Base-by-base conservation (phyloP, 2,113 vertebrate genomes). In the Rhynchomys soricoides region DNA sequence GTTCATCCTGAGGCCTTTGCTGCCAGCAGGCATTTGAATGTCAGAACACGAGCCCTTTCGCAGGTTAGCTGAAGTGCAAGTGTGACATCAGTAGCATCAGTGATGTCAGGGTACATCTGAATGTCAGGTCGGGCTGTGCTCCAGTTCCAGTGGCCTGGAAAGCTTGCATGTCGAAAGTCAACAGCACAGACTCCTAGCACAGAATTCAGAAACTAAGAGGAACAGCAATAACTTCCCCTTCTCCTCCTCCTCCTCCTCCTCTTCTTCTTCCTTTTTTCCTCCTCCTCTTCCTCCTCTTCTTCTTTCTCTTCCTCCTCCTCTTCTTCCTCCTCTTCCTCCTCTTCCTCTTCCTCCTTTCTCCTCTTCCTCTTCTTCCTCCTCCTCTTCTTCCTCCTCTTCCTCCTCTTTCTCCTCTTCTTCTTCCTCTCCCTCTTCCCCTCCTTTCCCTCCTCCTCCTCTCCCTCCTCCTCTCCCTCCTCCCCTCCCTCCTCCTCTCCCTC, bases 101-200 rank as follows among this genome's bases (percentile, higher is more conserved):
- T 94, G 97, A 96, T 74, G 95, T 97, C 95, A 94, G 68, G 89
- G 93, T 59, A 87, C 74, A n/a, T 40, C 12, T 70, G 89, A 91
- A 95, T 59, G 95, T 94, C 91, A 91, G 3, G 3, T 59, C 43
- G 1, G 2, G 22, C n/a, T 62, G 0, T 3, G 2, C 59, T 78
- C 77, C 8, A 12, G 29, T 71, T 45, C 16, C 93, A 48, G 71
- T 29, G 83, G 55, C 50, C n/a, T 0, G 0, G 71, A 70, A 62
- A 82, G 37, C 86, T 2, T 73, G 43, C 48, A 3, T 16, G 7
- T 15, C 16, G 91, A 79, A 37, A 15, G 55, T 79, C 86, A 48
- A 13, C 22, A 1, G 57, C 31, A 0, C 8, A 31, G 50, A 40
- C 22, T 59, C 8, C 93, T 77, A 64, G 59, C 22, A 2, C 26